Conservation (phyloP, 2,113 vertebrate genomes). For the Sinocyclocheilus anophthalmus region DNA sequence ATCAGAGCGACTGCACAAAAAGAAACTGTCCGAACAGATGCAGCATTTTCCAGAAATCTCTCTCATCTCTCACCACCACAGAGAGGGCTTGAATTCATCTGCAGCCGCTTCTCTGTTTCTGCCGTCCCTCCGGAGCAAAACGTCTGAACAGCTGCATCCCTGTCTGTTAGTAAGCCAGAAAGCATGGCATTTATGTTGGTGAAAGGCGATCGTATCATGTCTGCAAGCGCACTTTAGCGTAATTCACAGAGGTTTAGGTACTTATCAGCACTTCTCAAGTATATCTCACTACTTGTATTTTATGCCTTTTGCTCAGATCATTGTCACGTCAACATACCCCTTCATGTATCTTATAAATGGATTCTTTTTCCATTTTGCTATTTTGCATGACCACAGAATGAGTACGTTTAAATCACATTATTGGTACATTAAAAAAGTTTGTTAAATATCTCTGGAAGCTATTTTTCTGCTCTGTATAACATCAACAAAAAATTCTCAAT, state of each 20-base stretch:
- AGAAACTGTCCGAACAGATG: neutral
- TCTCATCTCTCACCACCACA: conserved; percentile 22
- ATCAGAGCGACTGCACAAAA: conserved; percentile 6
- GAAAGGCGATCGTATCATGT: neutral
- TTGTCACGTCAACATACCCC: neutral
- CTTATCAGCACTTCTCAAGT: neutral
- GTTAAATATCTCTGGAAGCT: too few relatives aligned
- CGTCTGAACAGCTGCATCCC: neutral
- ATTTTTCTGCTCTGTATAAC: too few relatives aligned
- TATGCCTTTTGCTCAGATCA: neutral
- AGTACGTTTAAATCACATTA: too few relatives aligned
- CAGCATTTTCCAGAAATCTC: conserved; percentile 11
- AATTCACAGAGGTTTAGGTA: conserved; percentile 1
- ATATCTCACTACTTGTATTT: neutral
- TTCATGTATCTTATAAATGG: neutral
- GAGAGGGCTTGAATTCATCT: conserved; percentile 21
- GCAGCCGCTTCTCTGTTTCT: neutral
- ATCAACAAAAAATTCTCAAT: too few relatives aligned
- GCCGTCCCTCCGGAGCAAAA: conserved; percentile 13
- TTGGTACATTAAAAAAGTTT: too few relatives aligned
- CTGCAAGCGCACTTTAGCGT: neutral
- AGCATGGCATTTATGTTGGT: conserved; percentile 35
- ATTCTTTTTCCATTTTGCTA: neutral
- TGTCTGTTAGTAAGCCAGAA: neutral
- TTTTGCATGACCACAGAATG: neutral